phyloP scores from a whole-genome alignment of 2,888 invertebrate genomes.

The Drosophila kambysellisi region DNA sequence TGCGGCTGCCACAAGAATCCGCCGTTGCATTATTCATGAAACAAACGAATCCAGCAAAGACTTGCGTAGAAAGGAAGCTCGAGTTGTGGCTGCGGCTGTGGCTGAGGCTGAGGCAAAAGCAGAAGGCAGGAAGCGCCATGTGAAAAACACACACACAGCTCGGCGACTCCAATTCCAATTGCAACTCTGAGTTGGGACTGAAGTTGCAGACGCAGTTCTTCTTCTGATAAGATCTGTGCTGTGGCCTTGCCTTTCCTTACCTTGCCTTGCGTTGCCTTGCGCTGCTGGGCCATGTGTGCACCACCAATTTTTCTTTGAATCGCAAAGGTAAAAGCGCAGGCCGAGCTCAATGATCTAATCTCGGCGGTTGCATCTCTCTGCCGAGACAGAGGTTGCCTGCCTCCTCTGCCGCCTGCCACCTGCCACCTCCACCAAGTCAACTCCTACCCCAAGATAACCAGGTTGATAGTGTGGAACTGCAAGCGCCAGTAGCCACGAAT shows the following conservation, averaged over 20 bases:
- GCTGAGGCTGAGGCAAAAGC: not conserved
- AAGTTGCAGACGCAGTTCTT: conserved; percentile 15
- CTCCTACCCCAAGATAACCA: conserved; percentile 61
- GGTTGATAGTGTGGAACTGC: conserved; percentile 70
- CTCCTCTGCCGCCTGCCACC: conserved; percentile 7
- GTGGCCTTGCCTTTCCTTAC: conserved; percentile 38
- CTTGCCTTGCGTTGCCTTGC: not conserved
- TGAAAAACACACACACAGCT: conserved; percentile 35
- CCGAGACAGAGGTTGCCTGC: conserved; percentile 7
- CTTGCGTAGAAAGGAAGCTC: conserved; percentile 43
- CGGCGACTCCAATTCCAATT: conserved; percentile 1
- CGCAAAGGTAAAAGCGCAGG: conserved; percentile 48
- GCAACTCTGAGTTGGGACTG: conserved; percentile 14
- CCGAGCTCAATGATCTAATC: conserved; percentile 70
- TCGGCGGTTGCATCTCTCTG: conserved; percentile 69
- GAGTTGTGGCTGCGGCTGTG: not conserved
- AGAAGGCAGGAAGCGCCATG: conserved; percentile 71
- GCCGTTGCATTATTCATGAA: conserved; percentile 77
- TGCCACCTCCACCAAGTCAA: conserved; percentile 3
- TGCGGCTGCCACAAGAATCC: conserved; percentile 70
- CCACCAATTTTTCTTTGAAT: conserved; percentile 77
- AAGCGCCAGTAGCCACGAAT: conserved; percentile 68
- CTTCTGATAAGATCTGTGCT: conserved; percentile 54
- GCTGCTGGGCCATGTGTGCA: conserved; percentile 66
- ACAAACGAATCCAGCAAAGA: conserved; percentile 6